Evolutionary conservation across 64 coral and sea anemone species (phyloP), one percentile per base, ranked within the genome.

Genomic region (Pocillopora damicornis): DNA sequence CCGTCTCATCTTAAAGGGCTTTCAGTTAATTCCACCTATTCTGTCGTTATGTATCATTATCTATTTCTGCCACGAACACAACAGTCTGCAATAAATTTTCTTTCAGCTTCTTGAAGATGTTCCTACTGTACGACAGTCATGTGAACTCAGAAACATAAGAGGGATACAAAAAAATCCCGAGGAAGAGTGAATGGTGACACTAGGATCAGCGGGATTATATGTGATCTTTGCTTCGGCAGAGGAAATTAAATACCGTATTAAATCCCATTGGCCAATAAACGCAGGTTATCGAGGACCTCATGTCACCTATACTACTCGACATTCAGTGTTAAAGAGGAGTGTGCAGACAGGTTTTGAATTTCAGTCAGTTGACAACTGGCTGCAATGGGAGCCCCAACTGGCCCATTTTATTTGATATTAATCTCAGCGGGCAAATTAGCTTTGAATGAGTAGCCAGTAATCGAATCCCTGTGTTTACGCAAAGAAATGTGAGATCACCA

Each of bases 191-290:
- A 69, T 17, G 22, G 64, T 72, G n/a, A 57, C 25, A 66, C 72
- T 36, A 45, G 14, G 23, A 15, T 17, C 15, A 45, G 38, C 30
- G 11, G 15, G 13, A 51, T 58, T 78, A 11, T 1, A 78, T 23
- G 25, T 59, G 58, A 79, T 13, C 30, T 79, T 79, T 60, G 56
- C 16, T 20, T 60, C 58, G 80, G 61, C 4, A 13, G 42, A 51
- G 42, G 64, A 85, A 73, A 85, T 66, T 72, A 72, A 56, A 67
- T 37, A 42, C 20, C 25, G 30, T 18, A 38, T 51, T 64, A 42
- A 20, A n/a, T 84, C 64, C 23, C 65, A 85, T 73, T 85, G 81
- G 81, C 65, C 71, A 20, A 77, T 56, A 71, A 57, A 11, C 18
- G 20, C 16, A 18, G n/a, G 15, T 51, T 51, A 81, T 57, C 18